Evolutionary conservation across 64 coral and sea anemone species (phyloP), one percentile per base, ranked within the genome.

Genomic region (Platygyra sinensis): DNA sequence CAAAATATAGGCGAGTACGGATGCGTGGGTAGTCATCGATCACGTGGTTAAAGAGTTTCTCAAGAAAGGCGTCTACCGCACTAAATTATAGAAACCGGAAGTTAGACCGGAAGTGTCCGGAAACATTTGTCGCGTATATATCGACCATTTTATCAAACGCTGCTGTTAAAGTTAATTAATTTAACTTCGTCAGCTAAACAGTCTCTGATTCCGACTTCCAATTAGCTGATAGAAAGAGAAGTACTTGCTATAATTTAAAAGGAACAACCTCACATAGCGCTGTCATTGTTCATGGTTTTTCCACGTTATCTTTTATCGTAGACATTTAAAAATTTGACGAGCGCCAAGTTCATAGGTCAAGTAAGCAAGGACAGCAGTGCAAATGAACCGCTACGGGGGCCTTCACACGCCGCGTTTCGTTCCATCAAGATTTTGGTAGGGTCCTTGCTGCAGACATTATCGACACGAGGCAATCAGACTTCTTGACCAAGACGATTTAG

Each of bases 21-120:
- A 85, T 85, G 81, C 81, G 81, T 85, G 81, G 81, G 81, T 85
- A 61, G 42, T 46, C 42, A 61, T n/a, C 60, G 62, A 64, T 85
- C 81, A 85, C 81, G 81, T 85, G 81, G 36, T 72, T 85, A 85
- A 71, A 85, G 38, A 20, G 24, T 42, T 49, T 20, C 31, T 32
- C 7, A 10, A 15, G 13, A 33, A 42, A 42, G 81, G 81, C 61
- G 81, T 85, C 3, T 10, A 27, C 61, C 32, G 25, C 19, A 24
- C 20, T 10, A 33, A 77, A 22, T 27, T 33, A 16, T 67, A 10
- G 39, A 85, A 57, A 85, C 81, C 62, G 81, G 81, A 85, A 85
- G 81, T 51, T 50, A 51, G 49, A 50, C 9, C 62, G n/a, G 38
- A 46, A 69, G 36, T 22, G 69, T 50, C 81, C 81, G 81, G 81